These are phyloP conservation scores for Cyphomyrmex costatus DNA, from an alignment of 1,140 invertebrate genomes.

Conservation along the genomic window DNA sequence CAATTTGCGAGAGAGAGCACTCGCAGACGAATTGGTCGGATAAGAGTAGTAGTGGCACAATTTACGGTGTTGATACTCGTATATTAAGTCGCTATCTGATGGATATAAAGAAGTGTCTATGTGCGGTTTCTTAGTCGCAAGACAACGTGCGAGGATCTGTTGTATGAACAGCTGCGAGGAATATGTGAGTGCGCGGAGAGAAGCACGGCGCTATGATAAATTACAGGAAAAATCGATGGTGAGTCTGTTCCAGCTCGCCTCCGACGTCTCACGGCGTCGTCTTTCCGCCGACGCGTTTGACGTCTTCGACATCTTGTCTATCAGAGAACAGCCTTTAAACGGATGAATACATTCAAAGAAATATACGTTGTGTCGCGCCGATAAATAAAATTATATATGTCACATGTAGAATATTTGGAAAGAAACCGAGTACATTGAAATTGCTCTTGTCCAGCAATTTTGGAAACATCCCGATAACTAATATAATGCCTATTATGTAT, in stretches of 20 bases:
- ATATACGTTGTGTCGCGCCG: not conserved
- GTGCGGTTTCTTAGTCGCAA: slow-evolving; percentile 46
- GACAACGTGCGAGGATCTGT: slow-evolving; percentile 35
- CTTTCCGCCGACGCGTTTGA: slow-evolving; percentile 21
- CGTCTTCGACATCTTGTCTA: not conserved
- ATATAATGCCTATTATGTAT: not conserved
- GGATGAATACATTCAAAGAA: slow-evolving; percentile 2
- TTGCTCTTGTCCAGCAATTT: not conserved
- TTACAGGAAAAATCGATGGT: slow-evolving; percentile 49
- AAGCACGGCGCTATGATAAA: slow-evolving; percentile 28
- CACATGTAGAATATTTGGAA: not conserved
- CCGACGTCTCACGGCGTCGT: not conserved
- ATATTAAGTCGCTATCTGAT: slow-evolving; percentile 55
- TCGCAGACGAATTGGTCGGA: not conserved
- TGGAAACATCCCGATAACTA: not conserved
- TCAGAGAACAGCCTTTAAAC: not conserved
- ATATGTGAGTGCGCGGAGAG: slow-evolving; percentile 38
- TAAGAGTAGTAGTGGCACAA: slow-evolving; percentile 42
- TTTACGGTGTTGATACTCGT: slow-evolving; percentile 67
- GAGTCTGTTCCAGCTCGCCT: slow-evolving; percentile 33
- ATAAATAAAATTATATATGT: not conserved
- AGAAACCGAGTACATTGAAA: not conserved
- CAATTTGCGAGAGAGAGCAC: not conserved
- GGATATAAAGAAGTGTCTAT: slow-evolving; percentile 62
- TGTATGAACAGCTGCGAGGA: slow-evolving; percentile 74